Percentiles rank a stretch among this genome's conserved stretches.
phyloP scores from a whole-genome alignment of 2,797 vertebrate species.

The Siniperca undulata region DNA sequence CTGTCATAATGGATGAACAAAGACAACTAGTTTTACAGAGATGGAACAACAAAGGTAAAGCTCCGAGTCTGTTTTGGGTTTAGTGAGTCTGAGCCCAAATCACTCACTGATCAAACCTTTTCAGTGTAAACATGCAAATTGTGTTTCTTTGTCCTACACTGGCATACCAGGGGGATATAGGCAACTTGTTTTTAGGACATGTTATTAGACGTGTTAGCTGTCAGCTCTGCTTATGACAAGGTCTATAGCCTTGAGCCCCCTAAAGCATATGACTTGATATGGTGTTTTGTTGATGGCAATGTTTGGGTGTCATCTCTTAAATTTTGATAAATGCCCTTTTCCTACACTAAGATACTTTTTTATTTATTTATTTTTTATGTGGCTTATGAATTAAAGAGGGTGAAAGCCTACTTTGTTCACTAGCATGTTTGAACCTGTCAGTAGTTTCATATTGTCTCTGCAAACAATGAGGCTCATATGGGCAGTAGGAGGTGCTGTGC shows the following conservation, averaged over 20 bases:
- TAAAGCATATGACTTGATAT: not conserved
- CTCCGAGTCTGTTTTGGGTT: not conserved
- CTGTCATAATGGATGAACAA: not conserved
- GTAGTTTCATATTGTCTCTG: slow-evolving; percentile 39
- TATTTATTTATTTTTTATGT: not conserved
- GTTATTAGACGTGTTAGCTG: not conserved
- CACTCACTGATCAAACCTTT: not conserved
- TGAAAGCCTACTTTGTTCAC: slow-evolving; percentile 26
- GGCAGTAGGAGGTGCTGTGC: slow-evolving; percentile 70
- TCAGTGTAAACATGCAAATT: not conserved
- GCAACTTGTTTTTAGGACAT: not conserved
- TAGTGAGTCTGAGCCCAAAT: not conserved
- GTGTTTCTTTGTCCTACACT: not conserved
- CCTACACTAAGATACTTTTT: not conserved
- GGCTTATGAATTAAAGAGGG: slow-evolving; percentile 21
- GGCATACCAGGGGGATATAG: not conserved
- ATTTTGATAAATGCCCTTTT: slow-evolving; percentile 1
- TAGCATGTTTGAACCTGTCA: slow-evolving; percentile 69
- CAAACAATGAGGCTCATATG: slow-evolving; percentile 22
- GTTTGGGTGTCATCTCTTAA: not conserved
- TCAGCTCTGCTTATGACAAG: not conserved
- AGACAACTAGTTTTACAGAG: not conserved
- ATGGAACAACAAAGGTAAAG: too few species aligned
- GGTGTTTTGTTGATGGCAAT: not conserved
- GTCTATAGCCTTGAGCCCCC: not conserved